Conservation (phyloP, 2,797 vertebrate genomes). For the Amblyraja radiata region DNA sequence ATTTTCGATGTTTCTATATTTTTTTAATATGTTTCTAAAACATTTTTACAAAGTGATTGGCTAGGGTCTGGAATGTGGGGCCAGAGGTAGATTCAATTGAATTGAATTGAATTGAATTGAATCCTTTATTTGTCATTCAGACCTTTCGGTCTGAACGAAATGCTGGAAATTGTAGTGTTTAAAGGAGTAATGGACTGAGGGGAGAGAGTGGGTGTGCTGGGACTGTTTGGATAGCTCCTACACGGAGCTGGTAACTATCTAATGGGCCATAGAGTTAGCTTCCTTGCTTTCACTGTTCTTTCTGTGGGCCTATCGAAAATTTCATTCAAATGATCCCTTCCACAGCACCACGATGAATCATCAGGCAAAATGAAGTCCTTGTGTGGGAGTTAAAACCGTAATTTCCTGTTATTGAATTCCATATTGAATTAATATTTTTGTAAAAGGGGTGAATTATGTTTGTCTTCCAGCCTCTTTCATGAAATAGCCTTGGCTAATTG, state of each 20-base stretch:
- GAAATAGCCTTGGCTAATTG: not conserved
- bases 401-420: not conserved
- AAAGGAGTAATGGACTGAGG: too few relatives aligned
- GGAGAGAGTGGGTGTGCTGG: too few relatives aligned
- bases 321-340: not conserved
- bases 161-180: too few relatives aligned
- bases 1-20: too few relatives aligned
- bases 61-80: not conserved
- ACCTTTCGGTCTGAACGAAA: too few relatives aligned
- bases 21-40: too few relatives aligned
- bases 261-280: too few relatives aligned
- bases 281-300: too few relatives aligned
- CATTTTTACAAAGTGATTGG: not conserved
- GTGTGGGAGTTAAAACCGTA: not conserved
- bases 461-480: not conserved
- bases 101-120: too few relatives aligned
- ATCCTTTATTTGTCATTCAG: too few relatives aligned
- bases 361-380: not conserved
- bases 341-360: not conserved
- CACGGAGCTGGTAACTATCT: too few relatives aligned
- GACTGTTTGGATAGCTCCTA: too few relatives aligned
- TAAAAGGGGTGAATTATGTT: not conserved
- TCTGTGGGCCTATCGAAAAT: not conserved
- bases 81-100: not conserved
- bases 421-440: not conserved